phyloP scores from a whole-genome alignment of 2,113 vertebrate genomes.

The Oophaga pumilio region DNA sequence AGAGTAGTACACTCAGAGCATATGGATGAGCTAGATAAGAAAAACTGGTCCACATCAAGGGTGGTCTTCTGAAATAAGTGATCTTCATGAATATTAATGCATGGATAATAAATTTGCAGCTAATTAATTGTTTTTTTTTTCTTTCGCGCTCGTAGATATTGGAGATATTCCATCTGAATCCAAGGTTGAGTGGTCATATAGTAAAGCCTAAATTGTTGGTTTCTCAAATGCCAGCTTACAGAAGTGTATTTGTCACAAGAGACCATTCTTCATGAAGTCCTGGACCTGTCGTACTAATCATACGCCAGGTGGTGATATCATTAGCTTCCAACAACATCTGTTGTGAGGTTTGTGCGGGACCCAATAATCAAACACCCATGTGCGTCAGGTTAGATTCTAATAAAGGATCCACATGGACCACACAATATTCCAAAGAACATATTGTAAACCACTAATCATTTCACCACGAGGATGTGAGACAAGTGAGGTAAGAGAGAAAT shows the following conservation, averaged over 20 bases:
- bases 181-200: neutral
- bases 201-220: neutral
- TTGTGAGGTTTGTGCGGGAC: slow-evolving; percentile 30
- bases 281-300: slow-evolving; percentile 36
- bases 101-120: neutral
- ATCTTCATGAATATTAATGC: neutral
- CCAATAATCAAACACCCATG: slow-evolving; percentile 38
- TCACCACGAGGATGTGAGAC: slow-evolving; percentile 2
- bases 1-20: neutral
- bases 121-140: neutral
- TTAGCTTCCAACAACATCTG: slow-evolving; percentile 50
- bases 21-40: neutral
- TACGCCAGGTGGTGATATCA: slow-evolving; percentile 48
- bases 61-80: neutral
- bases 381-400: neutral
- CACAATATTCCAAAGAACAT: no score
- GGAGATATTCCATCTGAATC: neutral
- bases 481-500: slow-evolving; percentile 7
- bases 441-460: neutral
- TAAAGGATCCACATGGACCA: slow-evolving; percentile 4
- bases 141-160: neutral
- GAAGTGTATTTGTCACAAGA: slow-evolving; percentile 16
- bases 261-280: neutral
- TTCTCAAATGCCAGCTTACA: neutral
- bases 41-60: neutral